Conservation (phyloP, 2,888 invertebrate genomes). For the Heptascelio sp. region DNA sequence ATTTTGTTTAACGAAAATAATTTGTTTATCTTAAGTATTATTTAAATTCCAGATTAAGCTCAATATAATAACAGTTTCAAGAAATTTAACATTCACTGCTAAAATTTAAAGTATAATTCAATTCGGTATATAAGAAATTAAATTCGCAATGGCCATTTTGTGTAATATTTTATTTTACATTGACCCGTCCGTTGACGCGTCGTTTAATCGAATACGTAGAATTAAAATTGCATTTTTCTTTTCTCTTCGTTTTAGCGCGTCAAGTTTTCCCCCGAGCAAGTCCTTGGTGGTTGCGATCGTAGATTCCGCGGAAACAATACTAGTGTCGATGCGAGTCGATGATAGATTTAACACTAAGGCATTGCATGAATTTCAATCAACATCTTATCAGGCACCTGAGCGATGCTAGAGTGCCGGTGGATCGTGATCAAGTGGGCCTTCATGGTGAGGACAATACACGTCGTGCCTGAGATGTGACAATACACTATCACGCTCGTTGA, state of each 20-base stretch:
- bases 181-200: background rate
- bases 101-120: no score
- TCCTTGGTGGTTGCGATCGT: constrained; percentile 62
- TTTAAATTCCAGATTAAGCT: no score
- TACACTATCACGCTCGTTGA: constrained; percentile 81
- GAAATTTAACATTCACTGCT: no score
- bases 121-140: no score
- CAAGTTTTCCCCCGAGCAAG: constrained; percentile 60
- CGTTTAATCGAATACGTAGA: constrained; percentile 42
- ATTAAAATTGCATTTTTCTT: constrained; percentile 18
- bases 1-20: no score
- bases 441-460: constrained; percentile 83
- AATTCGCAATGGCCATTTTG: no score
- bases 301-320: constrained; percentile 77
- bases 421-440: constrained; percentile 85
- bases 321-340: constrained; percentile 74
- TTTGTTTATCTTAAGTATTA: no score
- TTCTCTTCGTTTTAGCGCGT: constrained; percentile 30
- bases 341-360: constrained; percentile 75
- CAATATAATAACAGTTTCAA: no score
- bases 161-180: no score
- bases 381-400: constrained; percentile 83
- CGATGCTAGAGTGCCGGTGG: constrained; percentile 80
- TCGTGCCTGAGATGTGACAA: constrained; percentile 81
- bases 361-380: constrained; percentile 84